A percentile compares a stretch with the other conserved stretches of the same genome.
These are phyloP conservation scores for Heterocephalus glaber DNA, from an alignment of 2,113 vertebrate genomes.

Conservation along the genomic window DNA sequence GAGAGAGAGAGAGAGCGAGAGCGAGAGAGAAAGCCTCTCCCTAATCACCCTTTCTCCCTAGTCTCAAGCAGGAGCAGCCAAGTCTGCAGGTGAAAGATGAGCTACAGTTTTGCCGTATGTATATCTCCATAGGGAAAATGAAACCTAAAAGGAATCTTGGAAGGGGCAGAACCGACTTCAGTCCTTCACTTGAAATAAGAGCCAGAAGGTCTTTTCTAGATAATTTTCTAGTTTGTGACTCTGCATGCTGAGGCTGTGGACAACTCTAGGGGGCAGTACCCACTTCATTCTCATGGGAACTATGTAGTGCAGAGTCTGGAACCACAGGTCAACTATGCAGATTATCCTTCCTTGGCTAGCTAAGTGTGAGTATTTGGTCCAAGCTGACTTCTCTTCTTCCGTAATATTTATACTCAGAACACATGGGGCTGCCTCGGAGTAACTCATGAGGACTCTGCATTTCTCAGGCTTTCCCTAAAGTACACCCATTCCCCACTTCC, in stretches of 20 bases:
- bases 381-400: neutral
- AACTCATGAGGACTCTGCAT: neutral
- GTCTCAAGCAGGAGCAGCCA: slow-evolving; percentile 47
- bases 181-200: neutral
- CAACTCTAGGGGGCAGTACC: neutral
- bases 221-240: neutral
- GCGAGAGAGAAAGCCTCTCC: neutral
- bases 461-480: neutral
- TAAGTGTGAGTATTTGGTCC: neutral
- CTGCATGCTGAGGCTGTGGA: neutral
- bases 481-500: neutral
- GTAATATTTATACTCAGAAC: neutral
- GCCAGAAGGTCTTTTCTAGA: neutral
- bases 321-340: neutral
- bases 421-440: neutral
- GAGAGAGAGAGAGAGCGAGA: no score
- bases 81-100: neutral
- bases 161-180: neutral
- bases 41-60: neutral
- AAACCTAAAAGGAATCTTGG: neutral
- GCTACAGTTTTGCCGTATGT: neutral
- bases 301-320: neutral
- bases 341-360: neutral
- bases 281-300: neutral
- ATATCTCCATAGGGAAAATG: neutral